Evolutionary conservation across 1,140 invertebrate genomes (phyloP), one percentile per base, ranked within the genome.

Genomic region (Drosophila hydei): DNA sequence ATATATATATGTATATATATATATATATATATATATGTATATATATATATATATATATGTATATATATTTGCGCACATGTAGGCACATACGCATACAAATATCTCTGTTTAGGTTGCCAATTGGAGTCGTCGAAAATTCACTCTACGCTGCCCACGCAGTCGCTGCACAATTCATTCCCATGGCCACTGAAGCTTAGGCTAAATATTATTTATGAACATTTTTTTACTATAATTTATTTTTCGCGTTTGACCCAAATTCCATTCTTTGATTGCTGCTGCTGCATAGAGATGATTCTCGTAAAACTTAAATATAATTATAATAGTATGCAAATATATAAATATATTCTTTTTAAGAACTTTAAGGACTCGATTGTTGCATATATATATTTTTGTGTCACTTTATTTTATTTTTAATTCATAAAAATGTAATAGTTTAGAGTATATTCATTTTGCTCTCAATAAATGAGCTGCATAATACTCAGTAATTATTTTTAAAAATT

Each of bases 171-270:
- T 72, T 38, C 69, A 60, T 60, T 72, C 55, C 62, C 69, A 72
- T 72, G 69, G 62, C 62, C 69, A 67, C 18, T 23, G 55, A 30
- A 42, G 58, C 68, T 9, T 36, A 51, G 45, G 36, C 61, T 27
- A 51, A 8, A 56, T 27, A 67, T 64, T 47, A 67, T 67, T 72
- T 59, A 45, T 59, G 52, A 36, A 45, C 36, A 42, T 58, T 56
- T 54, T 52, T 47, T 36, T 7, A 30, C 0, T 55, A 51, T 62
- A 23, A 48, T 27, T 54, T 63, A 9, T 25, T 40, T 33, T n/a
- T 19, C n/a, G n/a, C n/a, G n/a, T 18, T 16, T 71, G 52, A 71
- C 61, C 68, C 61, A 65, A 78, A 78, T 84, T 56, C 75, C 54
- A 42, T 63, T 48, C 18, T 19, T 36, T 27, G 36, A 58, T 56